Conservation (phyloP, 1,140 invertebrate genomes). For the Microvelia longipes region DNA sequence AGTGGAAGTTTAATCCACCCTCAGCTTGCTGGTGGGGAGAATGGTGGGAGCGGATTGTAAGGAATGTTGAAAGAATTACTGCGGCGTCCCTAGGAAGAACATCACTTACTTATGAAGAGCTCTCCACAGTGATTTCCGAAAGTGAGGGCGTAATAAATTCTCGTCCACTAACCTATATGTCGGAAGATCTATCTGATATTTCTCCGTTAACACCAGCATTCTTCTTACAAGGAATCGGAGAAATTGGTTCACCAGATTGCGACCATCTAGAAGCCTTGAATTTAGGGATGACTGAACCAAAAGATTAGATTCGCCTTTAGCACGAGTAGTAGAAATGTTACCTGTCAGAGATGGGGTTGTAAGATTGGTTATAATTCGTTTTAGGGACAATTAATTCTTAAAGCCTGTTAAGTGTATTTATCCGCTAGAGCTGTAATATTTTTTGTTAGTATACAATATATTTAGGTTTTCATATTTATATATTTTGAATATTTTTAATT, state of each 20-base stretch:
- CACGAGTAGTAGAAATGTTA: neutral
- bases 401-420: neutral
- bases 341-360: neutral
- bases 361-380: neutral
- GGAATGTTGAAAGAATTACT: no score
- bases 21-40: no score
- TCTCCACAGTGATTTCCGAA: constrained; percentile 26
- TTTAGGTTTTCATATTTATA: neutral
- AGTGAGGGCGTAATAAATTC: constrained; percentile 25
- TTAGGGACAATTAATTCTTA: neutral
- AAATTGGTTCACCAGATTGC: constrained; percentile 18
- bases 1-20: no score
- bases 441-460: neutral
- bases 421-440: neutral
- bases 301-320: neutral
- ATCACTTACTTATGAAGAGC: constrained; percentile 23
- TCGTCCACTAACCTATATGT: constrained; percentile 26
- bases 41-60: no score
- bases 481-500: neutral
- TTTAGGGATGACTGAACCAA: neutral
- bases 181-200: constrained; percentile 19
- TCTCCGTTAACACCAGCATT: constrained; percentile 16
- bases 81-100: constrained; percentile 21
- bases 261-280: constrained; percentile 1
- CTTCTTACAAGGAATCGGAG: constrained; percentile 22